phyloP scores from a whole-genome alignment of 2,888 invertebrate species.

The Caenorhabditis imperialis region DNA sequence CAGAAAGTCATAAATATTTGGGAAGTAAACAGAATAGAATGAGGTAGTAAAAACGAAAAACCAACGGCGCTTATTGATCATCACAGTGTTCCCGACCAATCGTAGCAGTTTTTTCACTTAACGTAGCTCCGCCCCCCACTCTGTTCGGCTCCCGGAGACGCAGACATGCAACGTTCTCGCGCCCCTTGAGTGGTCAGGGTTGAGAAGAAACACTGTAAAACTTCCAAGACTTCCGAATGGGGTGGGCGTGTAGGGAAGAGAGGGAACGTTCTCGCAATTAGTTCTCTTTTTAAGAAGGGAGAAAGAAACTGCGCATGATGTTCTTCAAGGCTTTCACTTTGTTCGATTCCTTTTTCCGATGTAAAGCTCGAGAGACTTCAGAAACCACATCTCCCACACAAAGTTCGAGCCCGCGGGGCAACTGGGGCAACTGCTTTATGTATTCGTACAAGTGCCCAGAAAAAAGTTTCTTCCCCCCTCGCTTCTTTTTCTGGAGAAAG shows the following conservation, averaged over 20 bases:
- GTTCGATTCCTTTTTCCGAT: background rate
- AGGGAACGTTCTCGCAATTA: constrained; percentile 43
- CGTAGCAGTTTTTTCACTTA: constrained; percentile 17
- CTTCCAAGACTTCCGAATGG: no score
- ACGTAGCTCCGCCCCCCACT: constrained; percentile 1
- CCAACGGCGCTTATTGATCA: constrained; percentile 25
- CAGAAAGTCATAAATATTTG: constrained; percentile 1
- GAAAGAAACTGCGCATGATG: constrained; percentile 10
- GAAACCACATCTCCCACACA: constrained; percentile 33
- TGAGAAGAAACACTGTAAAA: no score
- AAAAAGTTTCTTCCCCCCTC: constrained; percentile 11
- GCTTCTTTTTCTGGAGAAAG: constrained; percentile 19
- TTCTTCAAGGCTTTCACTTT: constrained; percentile 41
- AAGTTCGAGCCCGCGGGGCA: no score
- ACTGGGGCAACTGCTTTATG: constrained; percentile 50
- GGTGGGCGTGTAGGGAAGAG: constrained; percentile 30
- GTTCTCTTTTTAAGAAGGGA: constrained; percentile 29
- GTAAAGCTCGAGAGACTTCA: constrained; percentile 8
- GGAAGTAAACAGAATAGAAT: constrained; percentile 12
- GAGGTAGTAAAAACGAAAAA: constrained; percentile 23
- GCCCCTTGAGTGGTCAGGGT: background rate
- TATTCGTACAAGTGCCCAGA: constrained; percentile 49
- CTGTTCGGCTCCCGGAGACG: constrained; percentile 4
- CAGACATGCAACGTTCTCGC: constrained; percentile 34
- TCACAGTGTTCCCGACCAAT: constrained; percentile 37